Percentiles rank a stretch among this genome's conserved stretches.
These are phyloP conservation scores for Clepsis dumicolana DNA, from an alignment of 2,888 invertebrate genomes.

Conservation along the genomic window DNA sequence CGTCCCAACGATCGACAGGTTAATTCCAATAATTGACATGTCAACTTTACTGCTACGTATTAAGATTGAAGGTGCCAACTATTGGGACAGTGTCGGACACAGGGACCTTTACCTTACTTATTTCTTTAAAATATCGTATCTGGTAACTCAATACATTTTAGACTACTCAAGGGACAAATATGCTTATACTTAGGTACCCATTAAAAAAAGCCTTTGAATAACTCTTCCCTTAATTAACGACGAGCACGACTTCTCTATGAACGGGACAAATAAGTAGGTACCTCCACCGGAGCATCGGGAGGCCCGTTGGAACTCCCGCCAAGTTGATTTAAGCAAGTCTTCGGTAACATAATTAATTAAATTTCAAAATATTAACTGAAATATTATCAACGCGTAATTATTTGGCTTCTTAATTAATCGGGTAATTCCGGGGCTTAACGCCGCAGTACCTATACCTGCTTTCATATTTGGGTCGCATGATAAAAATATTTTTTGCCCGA, in stretches of 20 bases:
- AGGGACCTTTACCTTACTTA: neutral
- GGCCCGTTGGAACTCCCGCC: neutral
- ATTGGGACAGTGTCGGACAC: no score
- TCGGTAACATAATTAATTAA: constrained; percentile 4
- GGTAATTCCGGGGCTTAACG: neutral
- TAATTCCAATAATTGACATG: no score
- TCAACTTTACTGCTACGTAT: no score
- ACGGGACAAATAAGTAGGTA: neutral
- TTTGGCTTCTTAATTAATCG: constrained; percentile 4
- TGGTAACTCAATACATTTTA: neutral
- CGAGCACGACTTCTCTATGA: constrained; percentile 5
- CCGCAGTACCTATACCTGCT: neutral
- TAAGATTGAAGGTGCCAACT: no score
- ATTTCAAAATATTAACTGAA: constrained; percentile 4
- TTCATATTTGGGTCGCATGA: neutral
- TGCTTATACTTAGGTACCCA: neutral
- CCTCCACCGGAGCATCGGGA: neutral
- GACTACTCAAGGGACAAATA: neutral
- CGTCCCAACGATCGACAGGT: no score
- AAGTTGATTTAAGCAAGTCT: constrained; percentile 9
- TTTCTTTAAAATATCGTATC: neutral
- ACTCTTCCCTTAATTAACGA: neutral
- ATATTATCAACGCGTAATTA: constrained; percentile 12
- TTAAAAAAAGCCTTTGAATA: neutral
- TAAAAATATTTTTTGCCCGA: neutral